Percentiles rank a stretch among this genome's conserved stretches.
These are phyloP conservation scores for Holacanthus passer DNA, from an alignment of 2,113 vertebrate genomes.

Conservation along the genomic window DNA sequence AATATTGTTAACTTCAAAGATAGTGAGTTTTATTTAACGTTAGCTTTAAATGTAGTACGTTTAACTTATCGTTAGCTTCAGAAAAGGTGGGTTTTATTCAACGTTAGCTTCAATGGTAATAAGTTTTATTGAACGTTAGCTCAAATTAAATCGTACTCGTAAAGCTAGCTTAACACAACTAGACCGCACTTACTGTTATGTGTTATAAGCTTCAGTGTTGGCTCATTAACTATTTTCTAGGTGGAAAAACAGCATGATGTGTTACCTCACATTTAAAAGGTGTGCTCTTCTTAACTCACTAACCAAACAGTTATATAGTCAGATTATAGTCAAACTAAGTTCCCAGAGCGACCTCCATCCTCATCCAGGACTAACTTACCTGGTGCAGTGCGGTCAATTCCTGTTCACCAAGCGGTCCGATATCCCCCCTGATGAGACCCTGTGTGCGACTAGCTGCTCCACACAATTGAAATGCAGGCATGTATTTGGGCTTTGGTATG, in stretches of 20 bases:
- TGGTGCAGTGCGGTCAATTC: slow-evolving; percentile 58
- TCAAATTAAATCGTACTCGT: background rate
- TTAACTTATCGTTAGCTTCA: too few relatives aligned
- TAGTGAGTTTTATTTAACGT: background rate
- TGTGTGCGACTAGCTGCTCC: slow-evolving; percentile 52
- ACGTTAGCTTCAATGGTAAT: too few relatives aligned
- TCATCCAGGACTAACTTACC: slow-evolving; percentile 65
- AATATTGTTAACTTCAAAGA: background rate
- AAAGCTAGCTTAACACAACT: background rate
- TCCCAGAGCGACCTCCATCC: slow-evolving; percentile 37
- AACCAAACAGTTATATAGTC: background rate
- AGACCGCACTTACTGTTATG: background rate
- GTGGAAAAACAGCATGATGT: too few relatives aligned
- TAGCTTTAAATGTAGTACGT: too few relatives aligned
- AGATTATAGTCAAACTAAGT: slow-evolving; percentile 14
- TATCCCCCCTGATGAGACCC: slow-evolving; percentile 34
- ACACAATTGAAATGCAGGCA: slow-evolving; percentile 65
- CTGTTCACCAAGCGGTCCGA: slow-evolving; percentile 51
- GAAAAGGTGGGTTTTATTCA: background rate
- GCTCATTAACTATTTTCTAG: background rate
- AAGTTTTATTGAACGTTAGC: background rate
- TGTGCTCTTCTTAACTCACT: background rate
- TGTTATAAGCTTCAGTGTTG: background rate
- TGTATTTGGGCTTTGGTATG: slow-evolving; percentile 68
- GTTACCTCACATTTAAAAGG: background rate